Conservation (phyloP, 1,140 invertebrate genomes). For the Leguminivora glycinivorella region DNA sequence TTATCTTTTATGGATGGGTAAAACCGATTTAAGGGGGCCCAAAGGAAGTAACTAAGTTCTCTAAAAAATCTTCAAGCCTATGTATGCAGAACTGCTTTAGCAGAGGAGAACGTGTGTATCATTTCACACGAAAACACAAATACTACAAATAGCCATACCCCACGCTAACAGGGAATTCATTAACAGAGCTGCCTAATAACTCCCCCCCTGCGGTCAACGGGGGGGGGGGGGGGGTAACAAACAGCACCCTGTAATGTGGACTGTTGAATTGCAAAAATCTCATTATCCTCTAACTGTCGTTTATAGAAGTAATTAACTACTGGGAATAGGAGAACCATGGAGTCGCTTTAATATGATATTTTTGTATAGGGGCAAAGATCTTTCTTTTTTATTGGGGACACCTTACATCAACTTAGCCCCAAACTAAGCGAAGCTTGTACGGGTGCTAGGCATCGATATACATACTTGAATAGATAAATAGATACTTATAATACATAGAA, state of each 20-base stretch:
- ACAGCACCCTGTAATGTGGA: slow-evolving; percentile 70
- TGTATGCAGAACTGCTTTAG: too few relatives aligned
- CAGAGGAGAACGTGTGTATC: not conserved
- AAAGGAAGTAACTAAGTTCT: too few relatives aligned
- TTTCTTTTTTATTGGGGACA: too few relatives aligned
- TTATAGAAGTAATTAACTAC: slow-evolving; percentile 75
- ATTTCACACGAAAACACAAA: not conserved
- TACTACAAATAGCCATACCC: slow-evolving; percentile 26
- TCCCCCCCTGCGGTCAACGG: slow-evolving; percentile 38
- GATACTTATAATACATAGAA: too few relatives aligned
- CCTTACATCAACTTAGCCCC: too few relatives aligned
- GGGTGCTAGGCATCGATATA: too few relatives aligned
- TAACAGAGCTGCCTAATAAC: slow-evolving; percentile 62
- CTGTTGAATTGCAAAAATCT: slow-evolving; percentile 78
- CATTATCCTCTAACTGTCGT: slow-evolving; percentile 77
- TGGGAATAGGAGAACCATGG: slow-evolving; percentile 41
- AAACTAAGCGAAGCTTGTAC: too few relatives aligned
- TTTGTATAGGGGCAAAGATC: too few relatives aligned
- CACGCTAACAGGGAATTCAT: slow-evolving; percentile 56
- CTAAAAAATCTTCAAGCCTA: too few relatives aligned
- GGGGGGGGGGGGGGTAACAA: slow-evolving; percentile 53
- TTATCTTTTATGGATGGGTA: too few relatives aligned
- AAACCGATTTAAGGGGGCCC: too few relatives aligned
- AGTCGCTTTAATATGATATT: slow-evolving; percentile 36
- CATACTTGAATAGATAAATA: too few relatives aligned